These are phyloP conservation scores for Drosophila nigrodunni DNA, from an alignment of 1,140 invertebrate genomes.

Conservation along the genomic window DNA sequence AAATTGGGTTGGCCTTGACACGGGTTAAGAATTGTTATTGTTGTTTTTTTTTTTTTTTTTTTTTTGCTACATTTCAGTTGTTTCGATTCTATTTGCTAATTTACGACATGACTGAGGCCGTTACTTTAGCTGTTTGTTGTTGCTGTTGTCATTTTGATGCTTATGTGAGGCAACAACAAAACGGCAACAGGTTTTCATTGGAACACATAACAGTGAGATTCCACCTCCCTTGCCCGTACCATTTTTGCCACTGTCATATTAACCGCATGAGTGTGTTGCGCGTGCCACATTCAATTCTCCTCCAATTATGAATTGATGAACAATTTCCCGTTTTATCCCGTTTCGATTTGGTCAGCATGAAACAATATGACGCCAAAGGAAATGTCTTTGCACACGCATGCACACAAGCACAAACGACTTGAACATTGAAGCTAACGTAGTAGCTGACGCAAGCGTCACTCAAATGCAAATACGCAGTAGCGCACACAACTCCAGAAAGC, in stretches of 20 bases:
- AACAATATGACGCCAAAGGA: slow-evolving; percentile 30
- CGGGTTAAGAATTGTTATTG: slow-evolving; percentile 49
- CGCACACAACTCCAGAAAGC: too few relatives aligned
- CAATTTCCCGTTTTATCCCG: slow-evolving; percentile 72
- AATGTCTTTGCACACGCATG: slow-evolving; percentile 11
- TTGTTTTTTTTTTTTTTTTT: slow-evolving; percentile 10
- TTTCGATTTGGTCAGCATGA: slow-evolving; percentile 45
- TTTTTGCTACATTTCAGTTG: slow-evolving; percentile 49
- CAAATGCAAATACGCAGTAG: slow-evolving; percentile 1
- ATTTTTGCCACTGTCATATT: background rate
- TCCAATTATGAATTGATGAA: slow-evolving; percentile 61
- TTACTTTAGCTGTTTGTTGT: background rate
- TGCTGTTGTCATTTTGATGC: slow-evolving; percentile 36
- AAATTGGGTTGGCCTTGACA: slow-evolving; percentile 58
- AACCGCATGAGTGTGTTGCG: slow-evolving; percentile 49
- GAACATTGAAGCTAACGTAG: background rate
- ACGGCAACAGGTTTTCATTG: slow-evolving; percentile 65
- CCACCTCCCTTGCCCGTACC: background rate
- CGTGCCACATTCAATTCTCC: slow-evolving; percentile 63
- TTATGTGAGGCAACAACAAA: slow-evolving; percentile 55
- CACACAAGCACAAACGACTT: background rate
- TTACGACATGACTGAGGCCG: slow-evolving; percentile 46
- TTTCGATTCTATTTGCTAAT: slow-evolving; percentile 58
- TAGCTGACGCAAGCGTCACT: background rate
- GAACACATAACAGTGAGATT: background rate